Conservation (phyloP, 1,140 invertebrate species). For the Riptortus pedestris region DNA sequence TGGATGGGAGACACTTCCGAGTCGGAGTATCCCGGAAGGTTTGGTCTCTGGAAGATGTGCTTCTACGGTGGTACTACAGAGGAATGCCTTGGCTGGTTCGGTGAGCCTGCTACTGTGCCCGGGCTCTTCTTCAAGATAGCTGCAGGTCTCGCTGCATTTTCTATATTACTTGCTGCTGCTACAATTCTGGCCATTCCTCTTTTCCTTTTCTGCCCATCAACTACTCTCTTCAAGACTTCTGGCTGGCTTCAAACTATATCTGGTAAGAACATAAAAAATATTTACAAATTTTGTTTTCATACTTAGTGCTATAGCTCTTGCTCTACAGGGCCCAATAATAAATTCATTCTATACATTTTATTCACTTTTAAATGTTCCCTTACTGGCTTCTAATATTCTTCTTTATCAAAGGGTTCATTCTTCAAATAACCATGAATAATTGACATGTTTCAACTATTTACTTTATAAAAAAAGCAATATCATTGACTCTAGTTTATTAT, state of each 20-base stretch:
- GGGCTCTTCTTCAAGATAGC: slow-evolving; percentile 69
- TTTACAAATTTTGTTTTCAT: too few species aligned
- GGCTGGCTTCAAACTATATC: slow-evolving; percentile 88
- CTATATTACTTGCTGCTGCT: slow-evolving; percentile 71
- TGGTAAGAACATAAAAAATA: slow-evolving; percentile 70
- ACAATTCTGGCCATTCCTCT: slow-evolving; percentile 80
- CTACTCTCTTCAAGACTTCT: slow-evolving; percentile 84
- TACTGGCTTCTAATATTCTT: too few species aligned
- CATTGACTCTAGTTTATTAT: too few species aligned
- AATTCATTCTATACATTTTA: too few species aligned
- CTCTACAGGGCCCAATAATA: too few species aligned
- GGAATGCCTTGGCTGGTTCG: slow-evolving; percentile 69
- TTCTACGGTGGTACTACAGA: slow-evolving; percentile 44
- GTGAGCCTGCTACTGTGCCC: slow-evolving; percentile 71
- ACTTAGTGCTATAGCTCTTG: too few species aligned
- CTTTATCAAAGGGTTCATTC: too few species aligned
- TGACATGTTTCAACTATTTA: too few species aligned
- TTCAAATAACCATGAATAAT: too few species aligned
- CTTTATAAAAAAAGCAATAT: too few species aligned
- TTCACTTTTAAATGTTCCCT: too few species aligned
- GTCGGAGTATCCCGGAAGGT: slow-evolving; percentile 76
- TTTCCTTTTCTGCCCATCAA: slow-evolving; percentile 89
- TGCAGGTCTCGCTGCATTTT: slow-evolving; percentile 76
- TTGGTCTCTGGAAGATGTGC: slow-evolving; percentile 85
- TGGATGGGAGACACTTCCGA: slow-evolving; percentile 68